Evolutionary conservation across 2,888 invertebrate genomes (phyloP), one percentile per base, ranked within the genome.

Genomic region (Opisthograptis luteolata): DNA sequence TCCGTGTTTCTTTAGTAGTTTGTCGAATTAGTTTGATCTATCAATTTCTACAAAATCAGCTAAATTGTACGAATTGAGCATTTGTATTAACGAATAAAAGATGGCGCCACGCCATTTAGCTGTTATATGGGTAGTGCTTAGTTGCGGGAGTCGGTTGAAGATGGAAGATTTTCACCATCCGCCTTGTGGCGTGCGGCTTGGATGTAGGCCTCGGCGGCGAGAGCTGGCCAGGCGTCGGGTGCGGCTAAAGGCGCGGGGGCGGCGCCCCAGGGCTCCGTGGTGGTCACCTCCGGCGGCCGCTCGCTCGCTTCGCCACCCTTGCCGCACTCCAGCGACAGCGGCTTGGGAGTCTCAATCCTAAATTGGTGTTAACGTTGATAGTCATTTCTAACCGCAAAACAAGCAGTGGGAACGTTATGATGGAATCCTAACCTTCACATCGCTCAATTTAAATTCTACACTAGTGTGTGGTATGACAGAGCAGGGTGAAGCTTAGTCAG

Each of bases 331-430:
- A 88, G 68, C n/a, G 89, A 79, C 43, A 86, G 62, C 31, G 88
- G 84, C 65, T 90, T 90, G 6, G 91, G 91, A 4, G 87, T 89
- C 62, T 89, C 89, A 76, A 85, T 88, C 80, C 91, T 90, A 64
- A 12, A 13, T 8, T 5, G 6, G 2, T n/a, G n/a, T n/a, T n/a
- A n/a, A n/a, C n/a, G n/a, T n/a, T n/a, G n/a, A n/a, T n/a, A n/a
- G n/a, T n/a, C n/a, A n/a, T n/a, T n/a, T n/a, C n/a, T n/a, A n/a
- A n/a, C n/a, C n/a, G n/a, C n/a, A n/a, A n/a, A n/a, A n/a, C n/a
- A n/a, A n/a, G n/a, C n/a, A n/a, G n/a, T n/a, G n/a, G n/a, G n/a
- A n/a, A n/a, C n/a, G n/a, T n/a, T n/a, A n/a, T n/a, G n/a, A n/a
- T n/a, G n/a, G n/a, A n/a, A n/a, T n/a, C n/a, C n/a, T n/a, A n/a